Evolutionary conservation across 2,888 invertebrate genomes (phyloP), one percentile per base, ranked within the genome.

Genomic region (Chamaedrilus cognettii): DNA sequence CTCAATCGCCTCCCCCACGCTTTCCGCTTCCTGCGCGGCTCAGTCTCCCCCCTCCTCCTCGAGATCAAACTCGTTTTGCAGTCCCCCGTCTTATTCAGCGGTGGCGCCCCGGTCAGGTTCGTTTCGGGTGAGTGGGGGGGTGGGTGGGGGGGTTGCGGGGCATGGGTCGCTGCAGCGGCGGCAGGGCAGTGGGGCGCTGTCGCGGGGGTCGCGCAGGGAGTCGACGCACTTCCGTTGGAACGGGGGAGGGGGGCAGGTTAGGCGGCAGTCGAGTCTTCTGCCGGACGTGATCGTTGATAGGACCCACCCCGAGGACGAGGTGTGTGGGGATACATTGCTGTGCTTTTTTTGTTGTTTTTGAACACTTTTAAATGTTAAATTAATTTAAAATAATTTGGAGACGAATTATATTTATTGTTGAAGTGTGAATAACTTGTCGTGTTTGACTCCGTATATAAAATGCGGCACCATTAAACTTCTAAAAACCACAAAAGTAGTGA

Each of bases 221-320:
- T 28, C 50, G 26, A 61, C 61, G 4, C 61, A 61, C 31, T 61
- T 61, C 28, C 11, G 61, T 30, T 42, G 35, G 61, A 52, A 42
- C 42, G 19, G 55, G 11, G n/a, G n/a, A n/a, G 55, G 19, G 26
- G 11, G 15, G 7, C 55, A 52, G 7, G 26, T 52, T 19, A 7
- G 55, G 15, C 11, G 55, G 26, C 55, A 7, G 7, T 52, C 55
- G 7, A 52, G 55, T 52, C 5, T 23, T 15, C 26, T 52, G 26
- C 55, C 55, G 7, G 55, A 52, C 26, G 55, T 52, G 11, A 26
- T 52, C 28, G 55, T 52, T 19, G 42, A 42, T 42, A 19, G 19
- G 19, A 42, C 42, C 11, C 11, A 42, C 19, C 42, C 42, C 11
- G 42, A 42, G 42, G 42, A 42, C 11, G 42, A 42, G n/a, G n/a